Evolutionary conservation across 2,888 invertebrate genomes (phyloP).

Genomic region (Nipponacmea schrenckii): DNA sequence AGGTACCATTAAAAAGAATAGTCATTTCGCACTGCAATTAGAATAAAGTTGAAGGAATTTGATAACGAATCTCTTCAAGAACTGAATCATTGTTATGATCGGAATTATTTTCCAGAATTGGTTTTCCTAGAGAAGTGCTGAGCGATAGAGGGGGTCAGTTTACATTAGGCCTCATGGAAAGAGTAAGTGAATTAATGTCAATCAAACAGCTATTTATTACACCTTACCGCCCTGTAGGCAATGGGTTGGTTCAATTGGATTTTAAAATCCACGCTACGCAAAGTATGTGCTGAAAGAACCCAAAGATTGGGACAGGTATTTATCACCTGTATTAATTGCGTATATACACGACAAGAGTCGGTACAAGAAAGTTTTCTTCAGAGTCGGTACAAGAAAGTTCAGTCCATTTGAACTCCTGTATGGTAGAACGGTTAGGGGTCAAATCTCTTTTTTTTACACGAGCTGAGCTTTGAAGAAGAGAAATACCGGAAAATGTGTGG

Average conservation of each 20-base stretch:
- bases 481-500: neutral
- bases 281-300: conserved; percentile 28
- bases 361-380: neutral
- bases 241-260: conserved; percentile 26
- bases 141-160: neutral
- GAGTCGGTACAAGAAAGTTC: conserved; percentile 16
- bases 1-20: too few relatives aligned
- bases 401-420: conserved; percentile 38
- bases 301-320: conserved; percentile 38
- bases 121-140: conserved; percentile 24
- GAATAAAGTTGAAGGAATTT: too few relatives aligned
- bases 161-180: conserved; percentile 14
- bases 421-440: conserved; percentile 17
- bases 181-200: conserved; percentile 19
- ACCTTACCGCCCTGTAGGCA: conserved; percentile 33
- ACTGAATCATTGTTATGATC: conserved; percentile 26
- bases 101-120: conserved; percentile 20
- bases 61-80: too few relatives aligned
- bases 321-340: conserved; percentile 20
- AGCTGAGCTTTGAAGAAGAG: conserved; percentile 20
- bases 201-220: conserved; percentile 25
- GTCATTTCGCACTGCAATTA: too few relatives aligned
- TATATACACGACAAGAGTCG: conserved; percentile 12
- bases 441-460: conserved; percentile 17
- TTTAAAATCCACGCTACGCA: conserved; percentile 35